These are phyloP conservation scores for Sphenopsis melanotis DNA, from an alignment of 2,797 vertebrate genomes.

Conservation along the genomic window DNA sequence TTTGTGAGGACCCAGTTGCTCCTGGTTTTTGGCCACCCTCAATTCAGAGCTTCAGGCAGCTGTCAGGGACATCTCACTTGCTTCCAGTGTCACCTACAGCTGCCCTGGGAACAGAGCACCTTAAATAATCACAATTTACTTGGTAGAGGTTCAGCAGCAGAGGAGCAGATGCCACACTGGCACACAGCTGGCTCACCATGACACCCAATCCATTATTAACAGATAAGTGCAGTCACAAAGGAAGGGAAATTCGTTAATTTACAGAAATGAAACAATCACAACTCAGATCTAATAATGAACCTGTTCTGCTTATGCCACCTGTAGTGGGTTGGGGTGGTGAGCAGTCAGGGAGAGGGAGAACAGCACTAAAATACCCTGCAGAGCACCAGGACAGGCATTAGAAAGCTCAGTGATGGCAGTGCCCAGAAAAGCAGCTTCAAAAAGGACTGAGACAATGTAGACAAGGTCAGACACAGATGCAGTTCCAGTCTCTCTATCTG, in stretches of 20 bases:
- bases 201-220: background rate
- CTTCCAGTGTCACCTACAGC: background rate
- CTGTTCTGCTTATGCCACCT: background rate
- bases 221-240: background rate
- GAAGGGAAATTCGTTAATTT: background rate
- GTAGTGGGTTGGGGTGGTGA: background rate
- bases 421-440: background rate
- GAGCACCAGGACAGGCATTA: background rate
- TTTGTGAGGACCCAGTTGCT: background rate
- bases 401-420: background rate
- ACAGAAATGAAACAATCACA: background rate
- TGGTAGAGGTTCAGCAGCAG: background rate
- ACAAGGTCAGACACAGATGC: background rate
- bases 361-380: background rate
- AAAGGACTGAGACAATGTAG: background rate
- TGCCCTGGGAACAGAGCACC: background rate
- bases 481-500: background rate
- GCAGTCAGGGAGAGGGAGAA: background rate
- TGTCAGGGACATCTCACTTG: background rate
- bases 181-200: background rate
- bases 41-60: background rate
- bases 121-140: background rate
- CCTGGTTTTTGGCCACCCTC: background rate
- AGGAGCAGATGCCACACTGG: background rate
- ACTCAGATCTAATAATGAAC: background rate